phyloP scores from a whole-genome alignment of 2,888 invertebrate genomes.

The Melikaiella ostensackeni region DNA sequence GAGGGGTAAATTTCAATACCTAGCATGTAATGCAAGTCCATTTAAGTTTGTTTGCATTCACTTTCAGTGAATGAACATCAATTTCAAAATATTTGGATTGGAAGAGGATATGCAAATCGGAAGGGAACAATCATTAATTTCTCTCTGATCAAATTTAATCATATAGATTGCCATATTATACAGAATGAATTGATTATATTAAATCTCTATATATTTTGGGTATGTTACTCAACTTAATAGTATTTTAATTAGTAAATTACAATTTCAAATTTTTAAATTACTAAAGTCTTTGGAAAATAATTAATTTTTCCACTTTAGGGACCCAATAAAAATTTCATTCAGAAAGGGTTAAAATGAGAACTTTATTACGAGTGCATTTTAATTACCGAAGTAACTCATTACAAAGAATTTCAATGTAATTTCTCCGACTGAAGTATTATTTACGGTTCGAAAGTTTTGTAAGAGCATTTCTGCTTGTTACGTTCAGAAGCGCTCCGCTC shows the following conservation, averaged over 20 bases:
- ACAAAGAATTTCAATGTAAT: neutral
- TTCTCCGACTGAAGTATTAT: neutral
- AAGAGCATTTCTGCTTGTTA: slow-evolving; percentile 7
- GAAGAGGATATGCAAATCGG: too few relatives aligned
- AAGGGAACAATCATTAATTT: too few relatives aligned
- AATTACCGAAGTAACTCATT: neutral
- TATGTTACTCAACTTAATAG: neutral
- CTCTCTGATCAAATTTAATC: too few relatives aligned
- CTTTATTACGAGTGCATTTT: neutral
- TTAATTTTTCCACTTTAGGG: neutral
- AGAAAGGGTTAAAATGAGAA: neutral
- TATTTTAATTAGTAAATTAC: too few relatives aligned
- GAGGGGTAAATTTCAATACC: neutral
- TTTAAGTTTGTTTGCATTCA: neutral
- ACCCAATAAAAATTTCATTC: neutral
- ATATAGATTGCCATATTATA: too few relatives aligned
- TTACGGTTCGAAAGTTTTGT: neutral
- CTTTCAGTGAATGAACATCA: neutral
- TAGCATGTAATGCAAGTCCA: neutral
- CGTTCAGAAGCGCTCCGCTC: neutral
- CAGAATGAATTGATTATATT: neutral
- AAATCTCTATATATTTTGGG: neutral
- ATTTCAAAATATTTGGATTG: neutral
- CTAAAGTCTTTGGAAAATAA: neutral
- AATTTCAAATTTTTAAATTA: neutral